These are phyloP conservation scores for Delphinapterus leucas DNA, from an alignment of 2,113 vertebrate species.

Conservation along the genomic window DNA sequence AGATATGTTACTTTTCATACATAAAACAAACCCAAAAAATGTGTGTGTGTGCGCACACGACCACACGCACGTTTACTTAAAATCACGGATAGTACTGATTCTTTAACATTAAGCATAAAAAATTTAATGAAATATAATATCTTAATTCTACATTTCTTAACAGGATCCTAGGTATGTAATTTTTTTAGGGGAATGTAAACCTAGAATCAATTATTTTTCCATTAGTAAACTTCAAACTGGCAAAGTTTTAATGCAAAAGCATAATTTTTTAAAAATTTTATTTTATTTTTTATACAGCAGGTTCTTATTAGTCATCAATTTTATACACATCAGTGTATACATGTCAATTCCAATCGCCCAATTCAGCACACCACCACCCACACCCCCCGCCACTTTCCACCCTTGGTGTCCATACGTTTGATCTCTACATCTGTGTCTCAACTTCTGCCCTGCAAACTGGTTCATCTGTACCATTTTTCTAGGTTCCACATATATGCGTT, in stretches of 20 bases:
- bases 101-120: background rate
- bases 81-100: background rate
- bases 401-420: too few relatives aligned
- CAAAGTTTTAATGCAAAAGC: background rate
- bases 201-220: background rate
- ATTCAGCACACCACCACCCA: too few relatives aligned
- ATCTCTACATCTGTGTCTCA: too few relatives aligned
- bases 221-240: background rate
- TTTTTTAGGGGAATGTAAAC: background rate
- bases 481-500: too few relatives aligned
- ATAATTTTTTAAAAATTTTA: too few relatives aligned
- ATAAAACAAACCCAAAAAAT: background rate
- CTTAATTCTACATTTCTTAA: background rate
- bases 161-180: background rate
- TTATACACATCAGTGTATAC: too few relatives aligned
- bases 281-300: too few relatives aligned
- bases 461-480: too few relatives aligned
- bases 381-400: fast-evolving
- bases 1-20: background rate
- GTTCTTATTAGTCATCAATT: too few relatives aligned
- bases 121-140: background rate
- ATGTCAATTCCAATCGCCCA: too few relatives aligned
- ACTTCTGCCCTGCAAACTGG: too few relatives aligned
- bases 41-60: fast-evolving
- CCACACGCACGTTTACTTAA: background rate